Percentiles rank a stretch among this genome's conserved stretches.
These are phyloP conservation scores for Pogonomyrmex californicus DNA, from an alignment of 1,140 invertebrate genomes.

Conservation along the genomic window DNA sequence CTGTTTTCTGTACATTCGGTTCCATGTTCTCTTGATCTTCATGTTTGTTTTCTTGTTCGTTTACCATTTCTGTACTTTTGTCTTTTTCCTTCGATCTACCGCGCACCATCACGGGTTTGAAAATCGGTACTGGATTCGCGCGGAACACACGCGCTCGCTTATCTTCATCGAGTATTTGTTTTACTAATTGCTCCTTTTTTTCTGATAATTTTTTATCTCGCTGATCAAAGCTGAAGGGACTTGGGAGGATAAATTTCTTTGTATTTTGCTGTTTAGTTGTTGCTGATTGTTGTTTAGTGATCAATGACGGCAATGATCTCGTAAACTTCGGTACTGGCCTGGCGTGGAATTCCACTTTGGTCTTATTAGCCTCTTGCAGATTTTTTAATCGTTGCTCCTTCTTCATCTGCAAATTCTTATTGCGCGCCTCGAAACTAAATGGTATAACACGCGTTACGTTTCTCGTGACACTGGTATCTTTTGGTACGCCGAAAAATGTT, in stretches of 20 bases:
- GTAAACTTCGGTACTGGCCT: constrained; percentile 79
- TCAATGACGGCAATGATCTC: constrained; percentile 66
- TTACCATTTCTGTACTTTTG: background rate
- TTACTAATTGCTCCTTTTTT: constrained; percentile 87
- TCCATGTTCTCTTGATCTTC: constrained; percentile 64
- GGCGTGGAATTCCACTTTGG: constrained; percentile 84
- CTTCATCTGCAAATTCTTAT: constrained; percentile 84
- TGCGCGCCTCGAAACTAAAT: constrained; percentile 87
- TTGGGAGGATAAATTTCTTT: constrained; percentile 49
- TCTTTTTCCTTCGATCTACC: constrained; percentile 62
- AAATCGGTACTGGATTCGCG: constrained; percentile 86
- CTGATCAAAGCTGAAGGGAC: constrained; percentile 88
- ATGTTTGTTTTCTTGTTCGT: background rate
- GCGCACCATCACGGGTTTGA: constrained; percentile 79
- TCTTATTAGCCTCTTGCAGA: constrained; percentile 79
- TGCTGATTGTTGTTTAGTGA: background rate
- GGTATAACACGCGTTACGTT: constrained; percentile 75
- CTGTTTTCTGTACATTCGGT: constrained; percentile 17
- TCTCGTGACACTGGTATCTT: constrained; percentile 49
- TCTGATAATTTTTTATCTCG: constrained; percentile 84
- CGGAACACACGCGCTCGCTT: constrained; percentile 85
- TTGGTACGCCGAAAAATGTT: constrained; percentile 82
- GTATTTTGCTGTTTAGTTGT: background rate
- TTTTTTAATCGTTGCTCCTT: constrained; percentile 87
- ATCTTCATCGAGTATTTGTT: constrained; percentile 85